Percentiles rank a stretch among this genome's conserved stretches.
Conservation (phyloP, 1,140 invertebrate species). For the Caenorhabditis inopinata region DNA sequence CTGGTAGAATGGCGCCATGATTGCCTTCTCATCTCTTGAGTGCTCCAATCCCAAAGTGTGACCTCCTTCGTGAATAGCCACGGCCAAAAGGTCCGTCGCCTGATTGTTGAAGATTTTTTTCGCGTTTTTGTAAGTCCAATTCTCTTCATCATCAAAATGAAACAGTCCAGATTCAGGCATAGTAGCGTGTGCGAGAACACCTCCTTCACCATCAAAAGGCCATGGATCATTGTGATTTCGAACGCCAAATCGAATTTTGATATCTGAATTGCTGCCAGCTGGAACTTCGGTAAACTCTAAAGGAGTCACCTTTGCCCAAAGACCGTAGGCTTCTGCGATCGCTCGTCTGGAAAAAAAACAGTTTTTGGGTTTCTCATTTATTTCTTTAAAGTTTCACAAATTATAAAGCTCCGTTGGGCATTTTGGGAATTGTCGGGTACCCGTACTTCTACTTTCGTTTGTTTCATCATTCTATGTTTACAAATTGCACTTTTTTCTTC, state of each 20-base stretch:
- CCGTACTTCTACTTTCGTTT: no score
- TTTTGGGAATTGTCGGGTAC: no score
- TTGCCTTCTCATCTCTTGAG: constrained; percentile 58
- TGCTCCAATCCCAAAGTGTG: constrained; percentile 58
- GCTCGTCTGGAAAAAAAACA: constrained; percentile 53
- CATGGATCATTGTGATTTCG: constrained; percentile 58
- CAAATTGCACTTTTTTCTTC: no score
- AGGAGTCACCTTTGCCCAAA: constrained; percentile 54
- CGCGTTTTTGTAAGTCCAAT: constrained; percentile 62
- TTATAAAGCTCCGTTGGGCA: no score
- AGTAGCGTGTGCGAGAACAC: constrained; percentile 63
- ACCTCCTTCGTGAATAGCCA: constrained; percentile 63
- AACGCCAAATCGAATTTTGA: constrained; percentile 61
- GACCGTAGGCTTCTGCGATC: constrained; percentile 59
- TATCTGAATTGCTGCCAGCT: constrained; percentile 52
- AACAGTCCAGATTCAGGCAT: constrained; percentile 62
- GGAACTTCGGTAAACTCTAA: constrained; percentile 44
- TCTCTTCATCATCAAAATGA: constrained; percentile 64
- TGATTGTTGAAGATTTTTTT: constrained; percentile 53
- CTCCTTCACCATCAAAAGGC: constrained; percentile 65
- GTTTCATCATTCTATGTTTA: no score
- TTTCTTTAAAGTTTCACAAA: no score
- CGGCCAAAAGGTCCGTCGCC: constrained; percentile 63
- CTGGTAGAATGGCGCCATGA: constrained; percentile 66
- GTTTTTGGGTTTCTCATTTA: no score